Percentiles rank a stretch among this genome's conserved stretches.
Conservation (phyloP, 2,113 vertebrate species). For the Ovis aries region DNA sequence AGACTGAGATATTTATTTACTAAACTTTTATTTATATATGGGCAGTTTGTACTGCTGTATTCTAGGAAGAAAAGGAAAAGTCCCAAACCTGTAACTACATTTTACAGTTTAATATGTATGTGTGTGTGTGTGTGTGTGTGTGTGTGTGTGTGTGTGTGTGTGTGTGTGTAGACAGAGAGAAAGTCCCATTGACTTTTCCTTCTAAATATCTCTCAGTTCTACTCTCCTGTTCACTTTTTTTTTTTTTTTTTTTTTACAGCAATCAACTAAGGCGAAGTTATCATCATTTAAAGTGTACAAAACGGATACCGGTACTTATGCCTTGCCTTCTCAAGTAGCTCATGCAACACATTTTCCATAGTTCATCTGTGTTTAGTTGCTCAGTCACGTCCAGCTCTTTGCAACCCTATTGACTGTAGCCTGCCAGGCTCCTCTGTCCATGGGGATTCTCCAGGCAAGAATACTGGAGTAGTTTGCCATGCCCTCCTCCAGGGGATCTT, state of each 20-base stretch:
- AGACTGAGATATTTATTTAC: not conserved
- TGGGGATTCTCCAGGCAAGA: not conserved
- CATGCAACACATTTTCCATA: not conserved
- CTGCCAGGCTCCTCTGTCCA: not conserved
- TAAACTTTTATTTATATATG: not conserved
- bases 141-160: too few relatives aligned
- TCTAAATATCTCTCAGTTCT: not conserved
- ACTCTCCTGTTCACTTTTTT: not conserved
- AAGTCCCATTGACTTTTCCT: not conserved
- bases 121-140: too few relatives aligned
- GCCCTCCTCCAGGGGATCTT: not conserved
- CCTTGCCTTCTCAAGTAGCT: accelerated
- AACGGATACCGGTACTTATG: not conserved
- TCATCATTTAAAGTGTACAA: not conserved
- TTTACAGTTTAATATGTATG: not conserved
- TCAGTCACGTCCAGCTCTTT: not conserved
- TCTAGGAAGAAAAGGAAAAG: not conserved
- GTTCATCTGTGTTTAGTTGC: not conserved
- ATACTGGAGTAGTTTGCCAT: not conserved
- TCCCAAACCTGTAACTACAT: not conserved
- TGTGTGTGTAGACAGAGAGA: not conserved
- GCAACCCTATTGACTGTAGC: not conserved
- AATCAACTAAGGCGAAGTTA: not conserved
- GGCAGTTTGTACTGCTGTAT: not conserved
- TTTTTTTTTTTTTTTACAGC: not conserved